These are phyloP conservation scores for Proteles cristata DNA, from an alignment of 2,113 vertebrate genomes.

Conservation along the genomic window DNA sequence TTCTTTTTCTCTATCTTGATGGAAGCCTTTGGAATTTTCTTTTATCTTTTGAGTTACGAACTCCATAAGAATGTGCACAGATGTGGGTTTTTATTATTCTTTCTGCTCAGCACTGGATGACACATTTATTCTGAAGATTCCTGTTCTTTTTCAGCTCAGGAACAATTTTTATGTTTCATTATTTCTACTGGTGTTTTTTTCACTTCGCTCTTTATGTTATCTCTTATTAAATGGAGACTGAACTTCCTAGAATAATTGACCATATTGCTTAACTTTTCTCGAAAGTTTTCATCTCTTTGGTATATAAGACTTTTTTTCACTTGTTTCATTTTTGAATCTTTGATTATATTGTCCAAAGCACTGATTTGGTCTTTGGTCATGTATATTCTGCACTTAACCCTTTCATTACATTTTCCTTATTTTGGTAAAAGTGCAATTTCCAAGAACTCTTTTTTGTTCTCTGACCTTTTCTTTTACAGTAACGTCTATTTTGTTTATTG, in stretches of 20 bases:
- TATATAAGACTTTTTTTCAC: neutral
- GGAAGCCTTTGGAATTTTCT: neutral
- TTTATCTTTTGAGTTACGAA: neutral
- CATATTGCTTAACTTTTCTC: neutral
- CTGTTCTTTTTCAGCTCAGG: neutral
- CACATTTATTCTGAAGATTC: neutral
- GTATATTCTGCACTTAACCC: neutral
- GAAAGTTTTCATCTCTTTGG: neutral
- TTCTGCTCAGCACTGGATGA: neutral
- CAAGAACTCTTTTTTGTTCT: neutral
- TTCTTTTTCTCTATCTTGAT: neutral
- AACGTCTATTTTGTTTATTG: neutral
- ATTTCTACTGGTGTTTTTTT: neutral
- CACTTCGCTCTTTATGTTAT: neutral
- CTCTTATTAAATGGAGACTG: neutral
- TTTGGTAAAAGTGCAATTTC: constrained; percentile 3
- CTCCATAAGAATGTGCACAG: neutral
- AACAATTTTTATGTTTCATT: neutral
- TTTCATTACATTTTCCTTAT: neutral
- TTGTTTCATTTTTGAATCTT: neutral
- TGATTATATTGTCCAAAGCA: neutral
- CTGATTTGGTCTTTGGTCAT: neutral
- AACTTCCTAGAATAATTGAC: neutral
- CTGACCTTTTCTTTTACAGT: neutral
- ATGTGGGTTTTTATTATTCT: neutral